Conservation (phyloP, 1,140 invertebrate species). For the Drosophila orosa region DNA sequence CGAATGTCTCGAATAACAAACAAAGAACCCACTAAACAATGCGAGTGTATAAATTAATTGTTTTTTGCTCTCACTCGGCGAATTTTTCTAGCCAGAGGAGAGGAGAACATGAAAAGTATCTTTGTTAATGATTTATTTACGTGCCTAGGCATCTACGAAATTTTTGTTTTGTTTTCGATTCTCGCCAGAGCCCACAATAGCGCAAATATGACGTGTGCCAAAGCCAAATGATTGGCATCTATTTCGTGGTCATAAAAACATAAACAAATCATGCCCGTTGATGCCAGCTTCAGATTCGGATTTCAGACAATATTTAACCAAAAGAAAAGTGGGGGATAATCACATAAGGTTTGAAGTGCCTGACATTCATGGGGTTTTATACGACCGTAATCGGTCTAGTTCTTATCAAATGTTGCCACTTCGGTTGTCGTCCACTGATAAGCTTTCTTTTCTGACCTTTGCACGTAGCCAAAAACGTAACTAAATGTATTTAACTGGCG, state of each 20-base stretch:
- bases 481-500: constrained; percentile 8
- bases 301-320: neutral
- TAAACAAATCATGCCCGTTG: constrained; percentile 9
- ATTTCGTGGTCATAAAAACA: constrained; percentile 31
- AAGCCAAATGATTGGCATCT: constrained; percentile 26
- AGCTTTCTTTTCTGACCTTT: constrained; percentile 59
- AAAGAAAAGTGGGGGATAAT: constrained; percentile 15
- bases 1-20: constrained; percentile 37
- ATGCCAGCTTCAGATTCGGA: constrained; percentile 7
- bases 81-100: constrained; percentile 16
- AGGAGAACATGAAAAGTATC: constrained; percentile 54
- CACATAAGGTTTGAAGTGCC: constrained; percentile 21
- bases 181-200: constrained; percentile 23
- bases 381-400: constrained; percentile 34
- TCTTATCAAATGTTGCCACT: constrained; percentile 43
- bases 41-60: constrained; percentile 54
- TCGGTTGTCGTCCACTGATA: constrained; percentile 62
- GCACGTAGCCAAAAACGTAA: constrained; percentile 30
- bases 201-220: constrained; percentile 65
- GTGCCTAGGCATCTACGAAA: constrained; percentile 21
- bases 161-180: constrained; percentile 45
- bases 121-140: constrained; percentile 60
- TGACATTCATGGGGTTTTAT: constrained; percentile 49
- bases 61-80: constrained; percentile 35
- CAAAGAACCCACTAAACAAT: constrained; percentile 43